Conservation (phyloP, 2,888 invertebrate species). For the Yponomeuta cagnagella region DNA sequence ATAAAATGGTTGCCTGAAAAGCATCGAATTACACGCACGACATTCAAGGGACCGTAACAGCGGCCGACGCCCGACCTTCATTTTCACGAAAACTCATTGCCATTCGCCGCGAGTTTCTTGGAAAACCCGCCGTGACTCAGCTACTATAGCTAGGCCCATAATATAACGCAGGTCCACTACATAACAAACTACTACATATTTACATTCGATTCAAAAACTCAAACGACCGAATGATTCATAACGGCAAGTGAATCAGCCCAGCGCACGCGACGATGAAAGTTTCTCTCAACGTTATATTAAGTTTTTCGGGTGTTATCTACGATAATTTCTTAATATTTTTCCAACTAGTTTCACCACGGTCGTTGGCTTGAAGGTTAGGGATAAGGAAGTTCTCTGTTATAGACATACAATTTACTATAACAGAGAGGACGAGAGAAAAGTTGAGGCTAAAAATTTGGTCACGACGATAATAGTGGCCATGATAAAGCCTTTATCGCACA, state of each 20-base stretch:
- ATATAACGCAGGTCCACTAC: constrained; percentile 46
- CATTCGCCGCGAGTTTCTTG: constrained; percentile 58
- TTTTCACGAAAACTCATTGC: constrained; percentile 66
- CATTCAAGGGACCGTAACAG: background rate
- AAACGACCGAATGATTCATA: constrained; percentile 67
- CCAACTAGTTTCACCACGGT: background rate
- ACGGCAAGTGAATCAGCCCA: constrained; percentile 57
- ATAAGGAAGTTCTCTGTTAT: constrained; percentile 33
- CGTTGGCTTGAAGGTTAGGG: constrained; percentile 29
- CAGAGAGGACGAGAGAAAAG: background rate
- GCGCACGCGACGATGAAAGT: constrained; percentile 49
- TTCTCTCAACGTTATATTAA: constrained; percentile 25
- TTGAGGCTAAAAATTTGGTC: background rate
- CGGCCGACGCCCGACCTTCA: constrained; percentile 43
- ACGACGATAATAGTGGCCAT: too few species aligned
- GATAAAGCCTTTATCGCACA: background rate
- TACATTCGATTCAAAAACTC: constrained; percentile 73
- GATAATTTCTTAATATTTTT: background rate
- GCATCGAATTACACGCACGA: constrained; percentile 1
- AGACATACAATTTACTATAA: background rate
- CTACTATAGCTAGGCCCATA: constrained; percentile 38
- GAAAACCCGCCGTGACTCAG: constrained; percentile 72
- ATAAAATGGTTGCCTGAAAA: background rate
- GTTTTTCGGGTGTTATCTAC: background rate
- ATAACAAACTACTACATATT: constrained; percentile 45